Percentiles rank a stretch among this genome's conserved stretches.
These are phyloP conservation scores for Euclidia mi DNA, from an alignment of 2,888 invertebrate species.

Conservation along the genomic window DNA sequence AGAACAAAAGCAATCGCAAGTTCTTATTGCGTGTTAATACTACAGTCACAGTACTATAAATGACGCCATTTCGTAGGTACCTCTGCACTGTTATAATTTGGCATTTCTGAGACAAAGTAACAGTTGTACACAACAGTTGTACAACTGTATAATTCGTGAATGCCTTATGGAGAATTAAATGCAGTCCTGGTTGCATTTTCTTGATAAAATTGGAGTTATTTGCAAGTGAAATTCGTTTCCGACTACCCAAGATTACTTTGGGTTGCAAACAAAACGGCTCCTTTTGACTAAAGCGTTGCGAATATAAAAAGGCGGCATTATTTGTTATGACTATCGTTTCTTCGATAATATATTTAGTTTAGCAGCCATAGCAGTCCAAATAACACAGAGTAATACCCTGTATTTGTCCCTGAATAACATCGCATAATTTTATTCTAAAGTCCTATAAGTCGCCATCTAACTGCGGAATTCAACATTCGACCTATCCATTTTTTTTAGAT, in stretches of 20 bases:
- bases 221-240: slow-evolving; percentile 79
- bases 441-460: neutral
- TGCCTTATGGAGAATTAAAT: slow-evolving; percentile 73
- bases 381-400: no score
- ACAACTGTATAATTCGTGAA: slow-evolving; percentile 68
- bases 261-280: slow-evolving; percentile 65
- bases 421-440: neutral
- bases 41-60: no score
- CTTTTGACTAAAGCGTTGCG: slow-evolving; percentile 68
- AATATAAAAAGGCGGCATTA: slow-evolving; percentile 40
- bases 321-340: slow-evolving; percentile 40
- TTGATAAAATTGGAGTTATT: slow-evolving; percentile 83
- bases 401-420: no score
- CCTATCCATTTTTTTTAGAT: no score
- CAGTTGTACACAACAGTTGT: no score
- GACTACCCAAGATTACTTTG: slow-evolving; percentile 71
- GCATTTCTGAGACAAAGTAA: slow-evolving; percentile 46
- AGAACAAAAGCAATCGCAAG: no score
- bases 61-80: neutral
- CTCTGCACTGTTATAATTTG: slow-evolving; percentile 30
- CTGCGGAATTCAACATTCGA: no score
- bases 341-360: no score
- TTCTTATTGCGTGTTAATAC: no score
- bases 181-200: slow-evolving; percentile 78
- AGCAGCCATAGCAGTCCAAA: no score